Evolutionary conservation across 2,888 invertebrate species (phyloP), one percentile per base, ranked within the genome.

Genomic region (Plagiodera versicolora): DNA sequence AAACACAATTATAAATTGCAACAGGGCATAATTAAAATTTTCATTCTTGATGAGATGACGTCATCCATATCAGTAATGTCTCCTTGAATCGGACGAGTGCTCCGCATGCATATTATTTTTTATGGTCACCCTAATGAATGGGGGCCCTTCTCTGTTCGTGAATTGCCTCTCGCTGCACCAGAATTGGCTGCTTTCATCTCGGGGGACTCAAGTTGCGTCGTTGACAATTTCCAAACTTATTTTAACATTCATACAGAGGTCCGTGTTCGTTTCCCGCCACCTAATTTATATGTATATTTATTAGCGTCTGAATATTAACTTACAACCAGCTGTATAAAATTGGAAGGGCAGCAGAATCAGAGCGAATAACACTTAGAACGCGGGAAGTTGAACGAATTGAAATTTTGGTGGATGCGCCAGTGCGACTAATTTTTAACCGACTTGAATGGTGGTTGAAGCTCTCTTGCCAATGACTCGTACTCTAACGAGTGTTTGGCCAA

Each of bases 151-250:
- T 72, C 66, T 67, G n/a, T n/a, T n/a, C 69, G 72, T 72, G 75
- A 75, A 76, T 77, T 75, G 76, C 75, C 74, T 72, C 28, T 39
- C 39, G 73, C 73, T 75, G 73, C 76, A 74, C 70, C 69, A 72
- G 73, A 77, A 77, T 76, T 75, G 76, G 75, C 73, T 75, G 68
- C 58, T 63, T 45, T 64, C 70, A 67, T 73, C 80, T 78, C 81
- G 58, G 63, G 81, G 80, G 81, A 79, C 68, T 67, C 77, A 68
- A 81, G 77, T 81, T 80, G 78, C 78, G 80, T 80, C 81, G 80
- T 80, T 81, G 81, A 82, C 82, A 82, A 82, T 81, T 82, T 81
- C 79, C 81, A 64, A 81, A 81, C 81, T 82, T 82, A 82, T 82
- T 82, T 81, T 81, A 81, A 81, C 81, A 82, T 82, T 82, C 82